A percentile compares a stretch with the other conserved stretches of the same genome.
These are phyloP conservation scores for Bombus waltoni DNA, from an alignment of 1,140 invertebrate species.

Conservation along the genomic window DNA sequence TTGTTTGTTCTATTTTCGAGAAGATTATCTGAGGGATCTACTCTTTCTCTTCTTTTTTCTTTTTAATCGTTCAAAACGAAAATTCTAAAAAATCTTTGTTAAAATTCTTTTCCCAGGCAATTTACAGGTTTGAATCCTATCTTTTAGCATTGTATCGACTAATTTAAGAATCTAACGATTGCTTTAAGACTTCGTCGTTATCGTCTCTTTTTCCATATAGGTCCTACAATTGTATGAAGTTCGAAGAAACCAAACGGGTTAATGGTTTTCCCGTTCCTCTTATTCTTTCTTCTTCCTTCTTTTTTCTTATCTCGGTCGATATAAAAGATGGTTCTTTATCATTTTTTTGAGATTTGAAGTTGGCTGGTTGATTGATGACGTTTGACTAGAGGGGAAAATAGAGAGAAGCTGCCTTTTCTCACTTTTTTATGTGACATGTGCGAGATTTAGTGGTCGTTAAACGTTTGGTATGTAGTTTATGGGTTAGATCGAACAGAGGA, in stretches of 20 bases:
- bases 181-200: too few relatives aligned
- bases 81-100: background rate
- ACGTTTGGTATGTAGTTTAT: constrained; percentile 13
- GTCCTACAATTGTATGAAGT: too few relatives aligned
- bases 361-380: background rate
- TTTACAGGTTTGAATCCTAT: too few relatives aligned
- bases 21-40: background rate
- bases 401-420: background rate
- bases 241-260: background rate
- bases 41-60: background rate
- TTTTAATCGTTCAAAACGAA: background rate
- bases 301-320: background rate
- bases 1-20: constrained; percentile 27
- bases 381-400: background rate
- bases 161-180: too few relatives aligned
- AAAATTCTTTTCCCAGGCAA: too few relatives aligned
- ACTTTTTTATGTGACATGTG: background rate
- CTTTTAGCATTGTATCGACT: too few relatives aligned
- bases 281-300: background rate
- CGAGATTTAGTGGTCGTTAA: constrained; percentile 22
- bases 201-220: too few relatives aligned
- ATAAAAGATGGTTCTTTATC: background rate
- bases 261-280: background rate
- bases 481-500: background rate
- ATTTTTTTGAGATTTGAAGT: background rate